Conservation (phyloP, 1,140 invertebrate species). For the Camponotus pennsylvanicus region DNA sequence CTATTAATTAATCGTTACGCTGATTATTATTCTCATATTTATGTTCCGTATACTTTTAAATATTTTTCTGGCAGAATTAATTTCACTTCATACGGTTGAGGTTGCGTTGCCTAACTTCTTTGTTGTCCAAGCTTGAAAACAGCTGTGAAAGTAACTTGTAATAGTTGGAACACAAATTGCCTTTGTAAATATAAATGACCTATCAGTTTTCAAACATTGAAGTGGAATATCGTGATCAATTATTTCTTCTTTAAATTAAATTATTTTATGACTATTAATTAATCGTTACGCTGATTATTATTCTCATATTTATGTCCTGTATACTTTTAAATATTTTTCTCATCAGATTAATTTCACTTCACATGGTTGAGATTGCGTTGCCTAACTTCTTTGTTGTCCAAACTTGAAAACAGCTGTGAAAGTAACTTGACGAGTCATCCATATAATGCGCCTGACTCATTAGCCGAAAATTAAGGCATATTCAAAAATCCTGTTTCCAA, state of each 20-base stretch:
- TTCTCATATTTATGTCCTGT: neutral
- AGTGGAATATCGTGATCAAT: constrained; percentile 12
- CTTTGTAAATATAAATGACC: constrained; percentile 39
- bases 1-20: neutral
- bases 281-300: neutral
- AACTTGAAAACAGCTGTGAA: neutral
- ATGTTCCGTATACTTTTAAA: neutral
- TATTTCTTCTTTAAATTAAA: neutral
- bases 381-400: neutral
- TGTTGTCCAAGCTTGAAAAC: neutral
- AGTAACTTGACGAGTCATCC: constrained; percentile 23
- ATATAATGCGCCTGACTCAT: neutral
- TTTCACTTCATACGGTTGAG: neutral
- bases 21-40: neutral
- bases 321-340: neutral
- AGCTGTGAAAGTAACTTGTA: neutral
- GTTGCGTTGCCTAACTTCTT: neutral
- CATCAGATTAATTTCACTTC: neutral
- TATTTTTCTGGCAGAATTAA: neutral
- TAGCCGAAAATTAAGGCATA: constrained; percentile 7
- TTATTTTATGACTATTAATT: neutral
- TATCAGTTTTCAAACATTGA: neutral
- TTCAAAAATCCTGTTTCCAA: constrained; percentile 18
- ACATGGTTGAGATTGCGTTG: neutral
- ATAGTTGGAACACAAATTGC: neutral